Conservation (phyloP, 2,797 vertebrate genomes). For the Xenentodon cancila region DNA sequence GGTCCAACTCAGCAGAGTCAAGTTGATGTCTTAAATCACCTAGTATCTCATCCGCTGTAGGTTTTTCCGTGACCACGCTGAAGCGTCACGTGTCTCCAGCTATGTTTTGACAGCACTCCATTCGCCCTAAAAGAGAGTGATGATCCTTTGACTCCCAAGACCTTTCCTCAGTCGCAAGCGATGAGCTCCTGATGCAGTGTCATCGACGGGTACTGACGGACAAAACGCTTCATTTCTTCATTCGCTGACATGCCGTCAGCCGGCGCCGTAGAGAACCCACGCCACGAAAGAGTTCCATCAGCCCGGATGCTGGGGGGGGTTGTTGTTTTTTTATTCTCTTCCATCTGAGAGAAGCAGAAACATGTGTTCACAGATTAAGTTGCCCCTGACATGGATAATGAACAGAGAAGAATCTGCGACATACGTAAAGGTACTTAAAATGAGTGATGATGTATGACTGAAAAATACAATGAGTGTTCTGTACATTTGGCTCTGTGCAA, state of each 20-base stretch:
- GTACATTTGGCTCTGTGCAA: constrained; percentile 27
- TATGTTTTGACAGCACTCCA: constrained; percentile 44
- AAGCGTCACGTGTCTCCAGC: neutral
- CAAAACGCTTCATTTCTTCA: constrained; percentile 15
- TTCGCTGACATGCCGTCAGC: constrained; percentile 20
- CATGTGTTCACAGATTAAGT: constrained; percentile 72
- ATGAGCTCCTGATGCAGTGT: constrained; percentile 25
- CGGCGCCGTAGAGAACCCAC: constrained; percentile 10
- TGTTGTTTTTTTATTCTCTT: constrained; percentile 25
- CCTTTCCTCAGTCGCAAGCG: constrained; percentile 8
- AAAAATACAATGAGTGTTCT: constrained; percentile 30
- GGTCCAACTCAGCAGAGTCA: neutral
- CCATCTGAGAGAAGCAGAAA: constrained; percentile 63
- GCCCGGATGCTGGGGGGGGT: constrained; percentile 10
- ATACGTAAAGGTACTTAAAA: constrained; percentile 55
- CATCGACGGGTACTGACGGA: constrained; percentile 33
- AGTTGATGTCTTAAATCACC: constrained; percentile 19
- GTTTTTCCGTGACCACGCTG: constrained; percentile 13
- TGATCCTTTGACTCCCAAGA: constrained; percentile 5
- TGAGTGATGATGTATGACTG: constrained; percentile 54
- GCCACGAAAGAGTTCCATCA: constrained; percentile 4
- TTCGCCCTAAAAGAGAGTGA: constrained; percentile 10
- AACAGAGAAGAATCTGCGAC: constrained; percentile 40
- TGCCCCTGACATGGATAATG: constrained; percentile 63
- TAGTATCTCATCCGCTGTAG: constrained; percentile 25